A percentile compares a stretch with the other conserved stretches of the same genome.
These are phyloP conservation scores for Pherbina coryleti DNA, from an alignment of 2,888 invertebrate genomes.

Conservation along the genomic window DNA sequence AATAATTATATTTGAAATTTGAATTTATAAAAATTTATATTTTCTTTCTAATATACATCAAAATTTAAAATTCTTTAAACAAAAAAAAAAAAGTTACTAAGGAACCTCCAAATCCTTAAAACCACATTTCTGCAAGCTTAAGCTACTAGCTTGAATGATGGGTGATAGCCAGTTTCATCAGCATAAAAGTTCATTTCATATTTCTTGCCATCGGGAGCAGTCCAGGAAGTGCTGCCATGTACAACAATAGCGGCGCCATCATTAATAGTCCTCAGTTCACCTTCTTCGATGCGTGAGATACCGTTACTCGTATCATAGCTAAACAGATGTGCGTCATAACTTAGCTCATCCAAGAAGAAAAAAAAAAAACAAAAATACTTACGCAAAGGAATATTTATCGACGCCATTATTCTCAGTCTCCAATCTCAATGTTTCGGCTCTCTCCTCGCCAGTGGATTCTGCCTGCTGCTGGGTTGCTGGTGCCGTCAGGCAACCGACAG, in stretches of 20 bases:
- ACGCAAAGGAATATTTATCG: conserved; percentile 75
- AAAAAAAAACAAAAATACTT: conserved; percentile 53
- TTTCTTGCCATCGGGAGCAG: conserved; percentile 71
- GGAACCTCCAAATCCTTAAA: neutral
- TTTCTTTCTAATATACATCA: too few relatives aligned
- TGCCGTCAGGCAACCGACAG: conserved; percentile 48
- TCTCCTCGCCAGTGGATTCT: conserved; percentile 51
- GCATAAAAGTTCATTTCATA: conserved; percentile 71
- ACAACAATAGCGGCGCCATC: conserved; percentile 72
- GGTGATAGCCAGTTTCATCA: conserved; percentile 73
- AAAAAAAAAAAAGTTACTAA: neutral
- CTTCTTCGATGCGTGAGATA: conserved; percentile 67
- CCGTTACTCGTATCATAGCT: conserved; percentile 71
- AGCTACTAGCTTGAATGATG: conserved; percentile 61
- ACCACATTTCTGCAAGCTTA: conserved; percentile 41
- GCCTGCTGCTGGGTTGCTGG: conserved; percentile 49
- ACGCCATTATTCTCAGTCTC: conserved; percentile 73
- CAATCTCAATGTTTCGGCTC: conserved; percentile 58
- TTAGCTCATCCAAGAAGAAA: neutral
- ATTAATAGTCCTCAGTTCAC: conserved; percentile 65
- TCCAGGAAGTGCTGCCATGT: conserved; percentile 74
- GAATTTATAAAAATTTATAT: too few relatives aligned
- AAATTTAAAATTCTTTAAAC: too few relatives aligned
- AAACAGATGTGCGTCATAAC: neutral
- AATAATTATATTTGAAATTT: too few relatives aligned